Evolutionary conservation across 2,888 invertebrate genomes (phyloP).

Genomic region (Nomada hirtipes): DNA sequence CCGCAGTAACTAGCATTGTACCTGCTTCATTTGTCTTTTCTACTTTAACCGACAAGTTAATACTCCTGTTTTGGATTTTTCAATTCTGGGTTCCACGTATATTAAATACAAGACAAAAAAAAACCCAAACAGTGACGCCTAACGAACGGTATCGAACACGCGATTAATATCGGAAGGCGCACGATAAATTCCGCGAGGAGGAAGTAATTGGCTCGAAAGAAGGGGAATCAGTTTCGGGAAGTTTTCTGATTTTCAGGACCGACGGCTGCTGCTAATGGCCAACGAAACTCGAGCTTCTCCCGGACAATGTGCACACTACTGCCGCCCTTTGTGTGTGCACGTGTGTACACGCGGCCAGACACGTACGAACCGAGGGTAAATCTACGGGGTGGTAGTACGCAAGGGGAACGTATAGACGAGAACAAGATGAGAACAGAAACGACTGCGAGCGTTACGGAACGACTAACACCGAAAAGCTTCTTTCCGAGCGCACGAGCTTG

Average conservation of each 20-base stretch:
- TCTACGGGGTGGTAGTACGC: neutral
- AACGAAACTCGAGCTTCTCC: constrained; percentile 56
- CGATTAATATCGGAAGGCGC: constrained; percentile 52
- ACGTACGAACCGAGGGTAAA: constrained; percentile 24
- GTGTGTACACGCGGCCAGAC: neutral
- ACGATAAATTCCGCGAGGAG: constrained; percentile 50
- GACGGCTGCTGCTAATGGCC: constrained; percentile 73
- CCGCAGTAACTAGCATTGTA: neutral
- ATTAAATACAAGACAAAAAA: neutral
- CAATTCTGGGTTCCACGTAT: neutral
- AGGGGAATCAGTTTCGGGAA: constrained; percentile 69
- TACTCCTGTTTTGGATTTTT: neutral
- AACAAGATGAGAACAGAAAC: constrained; percentile 62
- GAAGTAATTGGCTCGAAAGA: constrained; percentile 31
- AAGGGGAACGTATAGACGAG: constrained; percentile 33
- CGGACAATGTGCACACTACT: neutral
- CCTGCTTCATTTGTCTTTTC: too few relatives aligned
- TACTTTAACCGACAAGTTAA: neutral
- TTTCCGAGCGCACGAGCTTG: constrained; percentile 43
- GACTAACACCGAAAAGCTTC: constrained; percentile 68
- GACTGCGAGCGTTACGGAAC: constrained; percentile 54
- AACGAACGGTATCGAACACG: constrained; percentile 27
- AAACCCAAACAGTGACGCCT: neutral
- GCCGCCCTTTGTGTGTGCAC: neutral
- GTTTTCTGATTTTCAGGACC: constrained; percentile 75